phyloP scores from a whole-genome alignment of 2,888 invertebrate genomes.

The Crioceris asparagi region DNA sequence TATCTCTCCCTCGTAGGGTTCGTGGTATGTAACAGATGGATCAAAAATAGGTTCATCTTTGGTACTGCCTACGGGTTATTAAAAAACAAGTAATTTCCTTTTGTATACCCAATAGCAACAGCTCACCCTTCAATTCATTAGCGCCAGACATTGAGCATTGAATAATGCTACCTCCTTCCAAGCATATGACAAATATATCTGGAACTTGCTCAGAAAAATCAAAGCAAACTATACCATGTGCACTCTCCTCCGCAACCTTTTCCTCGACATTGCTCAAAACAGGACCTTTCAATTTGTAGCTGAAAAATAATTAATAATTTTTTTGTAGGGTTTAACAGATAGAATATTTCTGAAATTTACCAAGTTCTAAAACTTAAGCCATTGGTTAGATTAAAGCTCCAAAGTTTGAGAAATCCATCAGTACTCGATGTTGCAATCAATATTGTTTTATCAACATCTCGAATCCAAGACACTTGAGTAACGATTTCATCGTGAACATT shows the following conservation, averaged over 20 bases:
- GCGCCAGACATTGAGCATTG: conserved; percentile 35
- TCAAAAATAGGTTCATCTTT: conserved; percentile 28
- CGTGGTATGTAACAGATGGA: conserved; percentile 35
- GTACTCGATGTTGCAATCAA: conserved; percentile 31
- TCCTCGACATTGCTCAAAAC: background rate
- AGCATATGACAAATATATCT: conserved; percentile 36
- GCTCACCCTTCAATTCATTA: conserved; percentile 26
- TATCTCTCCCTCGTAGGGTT: conserved; percentile 35
- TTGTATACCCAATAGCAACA: background rate
- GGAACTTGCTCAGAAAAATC: conserved; percentile 34
- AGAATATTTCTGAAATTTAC: too few relatives aligned
- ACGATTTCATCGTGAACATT: conserved; percentile 31
- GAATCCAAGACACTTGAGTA: conserved; percentile 33
- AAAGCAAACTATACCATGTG: conserved; percentile 33
- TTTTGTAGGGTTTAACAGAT: too few relatives aligned
- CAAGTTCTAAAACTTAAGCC: conserved; percentile 14
- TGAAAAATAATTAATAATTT: background rate
- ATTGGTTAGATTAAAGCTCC: conserved; percentile 26
- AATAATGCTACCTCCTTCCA: conserved; percentile 36
- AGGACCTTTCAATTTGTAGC: background rate
- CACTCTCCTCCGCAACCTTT: conserved; percentile 18
- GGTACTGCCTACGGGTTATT: conserved; percentile 21
- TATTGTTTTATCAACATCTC: conserved; percentile 26
- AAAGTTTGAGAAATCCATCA: conserved; percentile 32
- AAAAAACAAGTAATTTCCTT: background rate